phyloP scores from a whole-genome alignment of 2,113 vertebrate genomes.

The Cacatua alba region DNA sequence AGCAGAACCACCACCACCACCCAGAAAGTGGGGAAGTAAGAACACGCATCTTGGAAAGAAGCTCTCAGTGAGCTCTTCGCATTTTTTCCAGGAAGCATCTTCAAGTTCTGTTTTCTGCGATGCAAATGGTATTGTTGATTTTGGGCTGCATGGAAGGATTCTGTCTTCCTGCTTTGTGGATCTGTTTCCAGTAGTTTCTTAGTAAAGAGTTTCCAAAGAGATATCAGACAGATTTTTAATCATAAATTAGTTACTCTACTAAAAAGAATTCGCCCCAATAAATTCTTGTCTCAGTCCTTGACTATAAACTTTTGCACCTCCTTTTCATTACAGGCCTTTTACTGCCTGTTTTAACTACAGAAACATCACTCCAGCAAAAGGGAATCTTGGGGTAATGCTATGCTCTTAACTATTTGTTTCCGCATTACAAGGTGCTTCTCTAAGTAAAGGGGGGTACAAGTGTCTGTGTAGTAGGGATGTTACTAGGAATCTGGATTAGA shows the following conservation, averaged over 20 bases:
- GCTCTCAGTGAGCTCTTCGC: neutral
- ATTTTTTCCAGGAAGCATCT: slow-evolving; percentile 1
- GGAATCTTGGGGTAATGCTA: neutral
- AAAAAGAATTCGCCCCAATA: neutral
- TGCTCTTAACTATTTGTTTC: neutral
- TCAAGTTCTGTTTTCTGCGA: neutral
- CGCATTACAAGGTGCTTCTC: neutral
- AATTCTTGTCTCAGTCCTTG: neutral
- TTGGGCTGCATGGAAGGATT: neutral
- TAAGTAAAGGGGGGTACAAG: neutral
- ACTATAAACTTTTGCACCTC: neutral
- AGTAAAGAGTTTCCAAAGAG: neutral
- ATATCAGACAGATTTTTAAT: neutral
- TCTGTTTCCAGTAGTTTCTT: neutral
- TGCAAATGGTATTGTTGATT: neutral
- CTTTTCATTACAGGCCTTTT: neutral
- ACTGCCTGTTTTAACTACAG: neutral
- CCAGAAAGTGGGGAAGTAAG: slow-evolving; percentile 10
- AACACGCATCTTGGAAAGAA: slow-evolving; percentile 33
- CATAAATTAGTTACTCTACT: neutral
- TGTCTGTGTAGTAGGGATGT: neutral
- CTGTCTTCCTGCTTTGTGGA: neutral
- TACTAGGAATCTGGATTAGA: neutral
- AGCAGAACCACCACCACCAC: slow-evolving; percentile 50
- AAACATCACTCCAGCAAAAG: neutral